Evolutionary conservation across 2,797 vertebrate genomes (phyloP).

Genomic region (Notamacropus eugenii): DNA sequence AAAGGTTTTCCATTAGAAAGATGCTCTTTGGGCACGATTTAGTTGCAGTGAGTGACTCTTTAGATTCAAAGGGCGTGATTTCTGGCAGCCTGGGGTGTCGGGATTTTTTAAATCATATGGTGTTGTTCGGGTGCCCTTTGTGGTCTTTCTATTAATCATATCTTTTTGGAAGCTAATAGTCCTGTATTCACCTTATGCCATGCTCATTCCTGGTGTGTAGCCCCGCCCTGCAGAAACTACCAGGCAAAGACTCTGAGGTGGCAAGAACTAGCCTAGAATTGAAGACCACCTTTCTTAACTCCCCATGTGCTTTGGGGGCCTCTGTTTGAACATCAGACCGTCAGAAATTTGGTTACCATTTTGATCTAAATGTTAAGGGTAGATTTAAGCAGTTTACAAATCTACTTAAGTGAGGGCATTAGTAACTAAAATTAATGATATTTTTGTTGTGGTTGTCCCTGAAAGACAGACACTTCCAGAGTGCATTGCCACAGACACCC

Average conservation of each 20-base stretch:
- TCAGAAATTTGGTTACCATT: slow-evolving; percentile 85
- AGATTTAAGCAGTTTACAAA: slow-evolving; percentile 85
- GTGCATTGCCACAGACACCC: slow-evolving; percentile 82
- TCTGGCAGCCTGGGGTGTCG: slow-evolving; percentile 76
- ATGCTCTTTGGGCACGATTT: slow-evolving; percentile 83
- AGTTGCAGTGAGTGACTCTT: slow-evolving; percentile 84
- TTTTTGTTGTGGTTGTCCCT: slow-evolving; percentile 77
- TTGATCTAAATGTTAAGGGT: slow-evolving; percentile 85
- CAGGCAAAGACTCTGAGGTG: slow-evolving; percentile 53
- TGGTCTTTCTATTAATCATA: slow-evolving; percentile 76
- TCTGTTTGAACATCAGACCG: slow-evolving; percentile 71
- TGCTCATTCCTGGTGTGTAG: slow-evolving; percentile 40
- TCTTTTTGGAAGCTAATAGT: slow-evolving; percentile 83
- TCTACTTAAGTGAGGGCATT: slow-evolving; percentile 84
- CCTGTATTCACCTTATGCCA: slow-evolving; percentile 63
- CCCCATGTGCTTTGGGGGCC: slow-evolving; percentile 57
- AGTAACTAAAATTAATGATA: slow-evolving; percentile 86
- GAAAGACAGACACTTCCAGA: slow-evolving; percentile 79
- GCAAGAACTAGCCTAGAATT: slow-evolving; percentile 43
- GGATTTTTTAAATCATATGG: slow-evolving; percentile 82
- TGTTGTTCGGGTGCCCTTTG: slow-evolving; percentile 82
- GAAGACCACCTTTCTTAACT: slow-evolving; percentile 60
- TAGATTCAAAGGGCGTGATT: slow-evolving; percentile 84
- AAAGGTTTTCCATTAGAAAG: slow-evolving; percentile 83
- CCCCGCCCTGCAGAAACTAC: background rate